Base-by-base conservation (phyloP, 2,888 invertebrate genomes). In the Dasysyrphus tricinctus region DNA sequence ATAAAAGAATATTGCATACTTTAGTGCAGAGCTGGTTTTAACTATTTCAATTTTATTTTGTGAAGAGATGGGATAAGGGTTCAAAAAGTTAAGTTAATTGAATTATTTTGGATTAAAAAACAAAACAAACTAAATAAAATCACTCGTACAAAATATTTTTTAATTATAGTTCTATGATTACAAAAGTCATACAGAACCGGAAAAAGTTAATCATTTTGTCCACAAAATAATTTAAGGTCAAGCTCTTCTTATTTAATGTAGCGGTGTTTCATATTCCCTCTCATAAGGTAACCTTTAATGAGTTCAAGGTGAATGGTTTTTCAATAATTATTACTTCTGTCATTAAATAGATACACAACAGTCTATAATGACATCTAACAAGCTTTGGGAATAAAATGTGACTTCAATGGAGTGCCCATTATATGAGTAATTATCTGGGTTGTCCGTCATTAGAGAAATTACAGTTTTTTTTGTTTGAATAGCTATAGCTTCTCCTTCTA, bases 271-370 rank as follows among this genome's bases (percentile, higher is more conserved):
- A n/a, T 57, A 57, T 32, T 32, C 11, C 11, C 6, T 51, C n/a
- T 24, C 24, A 24, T 19, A 5, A 44, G 3, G 24, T 24, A 2
- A 24, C 1, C 24, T 24, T 24, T n/a, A 61, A 42, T 61, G 19
- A 39, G 61, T 42, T 42, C 61, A 61, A 61, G 61, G 42, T 61
- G 42, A 61, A 61, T 39, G 16, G 6, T 37, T 57, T 42, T 42
- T 42, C 42, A 42, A 61, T 61, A 61, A 42, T 29, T 24, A 1
- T n/a, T 61, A 2, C 34, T 9, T n/a, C 56, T 61, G 61, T 61
- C 24, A 24, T 24, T 24, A 39, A 61, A 42, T 61, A 61, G 5
- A 42, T 0, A n/a, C 8, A 24, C 57, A 56, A 61, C 24, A n/a
- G 42, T 61, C 11, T 37, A 24, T 61, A 42, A 61, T 61, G 61